Conservation (phyloP, 2,797 vertebrate genomes). For the Synanceia verrucosa region DNA sequence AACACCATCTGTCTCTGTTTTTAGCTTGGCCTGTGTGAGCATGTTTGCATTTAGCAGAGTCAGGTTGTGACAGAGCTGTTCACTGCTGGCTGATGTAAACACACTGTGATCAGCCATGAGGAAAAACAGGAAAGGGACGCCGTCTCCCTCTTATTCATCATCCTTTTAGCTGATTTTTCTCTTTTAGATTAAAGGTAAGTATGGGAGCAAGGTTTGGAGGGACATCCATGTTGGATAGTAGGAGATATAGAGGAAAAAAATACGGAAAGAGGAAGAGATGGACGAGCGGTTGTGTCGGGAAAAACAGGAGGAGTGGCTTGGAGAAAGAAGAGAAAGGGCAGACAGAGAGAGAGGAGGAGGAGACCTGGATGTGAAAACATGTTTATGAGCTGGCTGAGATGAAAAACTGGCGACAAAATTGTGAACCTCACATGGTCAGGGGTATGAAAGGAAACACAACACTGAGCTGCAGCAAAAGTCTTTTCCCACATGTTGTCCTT, state of each 20-base stretch:
- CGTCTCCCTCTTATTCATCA: neutral
- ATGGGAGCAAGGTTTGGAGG: neutral
- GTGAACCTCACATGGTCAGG: neutral
- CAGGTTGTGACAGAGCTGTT: slow-evolving; percentile 24
- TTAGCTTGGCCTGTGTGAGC: slow-evolving; percentile 31
- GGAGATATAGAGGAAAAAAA: neutral
- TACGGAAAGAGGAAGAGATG: neutral
- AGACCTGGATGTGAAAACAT: slow-evolving; percentile 55
- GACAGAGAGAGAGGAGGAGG: slow-evolving; percentile 22
- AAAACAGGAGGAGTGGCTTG: slow-evolving; percentile 10
- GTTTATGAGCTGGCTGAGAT: slow-evolving; percentile 48
- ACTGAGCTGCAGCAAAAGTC: neutral
- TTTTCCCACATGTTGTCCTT: neutral
- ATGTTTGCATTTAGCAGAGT: slow-evolving; percentile 29
- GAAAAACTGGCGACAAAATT: slow-evolving; percentile 1
- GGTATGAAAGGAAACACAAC: slow-evolving; percentile 22
- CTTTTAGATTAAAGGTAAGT: neutral
- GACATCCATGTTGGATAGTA: neutral
- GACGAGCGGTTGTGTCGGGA: neutral
- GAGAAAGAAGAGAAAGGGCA: slow-evolving; percentile 34
- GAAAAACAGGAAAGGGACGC: neutral
- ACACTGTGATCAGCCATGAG: neutral
- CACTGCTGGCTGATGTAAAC: slow-evolving; percentile 7
- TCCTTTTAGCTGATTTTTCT: neutral
- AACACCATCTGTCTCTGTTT: slow-evolving; percentile 51